Base-by-base conservation (phyloP, 2,888 invertebrate species). In the Dryobotodes eremita region DNA sequence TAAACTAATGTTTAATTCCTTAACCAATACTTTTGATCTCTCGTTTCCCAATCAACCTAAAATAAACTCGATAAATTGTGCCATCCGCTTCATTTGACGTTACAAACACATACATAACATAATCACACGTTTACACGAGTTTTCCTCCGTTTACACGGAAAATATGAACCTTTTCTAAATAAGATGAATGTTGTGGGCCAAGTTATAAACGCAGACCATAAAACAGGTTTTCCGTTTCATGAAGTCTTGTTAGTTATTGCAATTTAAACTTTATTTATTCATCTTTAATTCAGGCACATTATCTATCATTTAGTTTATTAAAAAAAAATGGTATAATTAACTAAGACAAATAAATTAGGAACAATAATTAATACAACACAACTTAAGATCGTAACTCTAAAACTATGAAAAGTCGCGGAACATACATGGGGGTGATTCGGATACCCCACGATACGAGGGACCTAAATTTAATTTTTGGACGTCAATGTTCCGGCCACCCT, bases 161-260 rank as follows among this genome's bases (percentile, higher is more conserved):
- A 90, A 89, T 90, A 84, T 88, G 85, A 83, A 86, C 46, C 46
- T 57, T 87, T 86, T 83, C 87, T 89, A 90, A 91, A 92, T 89
- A 92, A 88, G 74, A 84, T 26, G 15, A 75, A 75, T 64, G 70
- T 42, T 65, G 71, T 82, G 89, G 86, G 68, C 0, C 82, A 88
- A 89, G 84, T 50, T 20, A 81, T 20, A 68, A 75, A 20, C 69
- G 17, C 2, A 15, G 6, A 62, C 13, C 11, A 6, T 26, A 6
- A 62, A 66, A 46, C 46, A 46, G 46, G 55, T 26, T 2, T 57
- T n/a, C 6, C 13, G 26, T 26, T 20, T 50, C 20, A 15, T 8
- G 2, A n/a, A 55, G 13, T 46, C 36, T 26, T 59, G 46, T 26
- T 46, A 5, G 20, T 59, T n/a, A 57, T 57, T 59, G 26, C 10